phyloP scores from a whole-genome alignment of 1,140 invertebrate species.

The Carposina sasakii region DNA sequence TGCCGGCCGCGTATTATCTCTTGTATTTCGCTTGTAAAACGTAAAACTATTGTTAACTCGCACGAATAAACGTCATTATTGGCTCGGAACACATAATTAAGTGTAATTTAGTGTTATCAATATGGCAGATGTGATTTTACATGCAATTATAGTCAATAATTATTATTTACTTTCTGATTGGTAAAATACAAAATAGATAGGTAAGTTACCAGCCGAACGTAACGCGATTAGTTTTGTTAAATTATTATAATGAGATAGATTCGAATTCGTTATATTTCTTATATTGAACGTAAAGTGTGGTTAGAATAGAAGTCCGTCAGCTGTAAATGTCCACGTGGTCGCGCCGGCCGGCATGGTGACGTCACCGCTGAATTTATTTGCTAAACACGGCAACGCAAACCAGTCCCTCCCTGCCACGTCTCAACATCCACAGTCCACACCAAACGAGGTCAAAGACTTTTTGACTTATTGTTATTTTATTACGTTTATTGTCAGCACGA shows the following conservation, averaged over 20 bases:
- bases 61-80: slow-evolving; percentile 25
- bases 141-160: no score
- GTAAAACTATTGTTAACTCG: slow-evolving; percentile 29
- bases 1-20: slow-evolving; percentile 58
- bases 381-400: slow-evolving; percentile 40
- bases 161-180: no score
- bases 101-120: slow-evolving; percentile 18
- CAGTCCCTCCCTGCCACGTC: slow-evolving; percentile 56
- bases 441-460: slow-evolving; percentile 52
- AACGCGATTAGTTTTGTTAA: no score
- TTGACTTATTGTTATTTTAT: slow-evolving; percentile 25
- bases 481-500: no score
- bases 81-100: slow-evolving; percentile 23
- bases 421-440: slow-evolving; percentile 58
- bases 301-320: slow-evolving; percentile 34
- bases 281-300: no score
- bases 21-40: slow-evolving; percentile 37
- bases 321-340: slow-evolving; percentile 58
- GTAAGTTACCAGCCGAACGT: no score
- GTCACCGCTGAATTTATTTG: slow-evolving; percentile 51
- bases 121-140: no score
- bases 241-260: no score
- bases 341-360: slow-evolving; percentile 30
- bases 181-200: no score
- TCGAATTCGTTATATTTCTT: no score